A percentile compares a stretch with the other conserved stretches of the same genome.
phyloP scores from a whole-genome alignment of 1,140 invertebrate genomes.

The Planococcus citri region DNA sequence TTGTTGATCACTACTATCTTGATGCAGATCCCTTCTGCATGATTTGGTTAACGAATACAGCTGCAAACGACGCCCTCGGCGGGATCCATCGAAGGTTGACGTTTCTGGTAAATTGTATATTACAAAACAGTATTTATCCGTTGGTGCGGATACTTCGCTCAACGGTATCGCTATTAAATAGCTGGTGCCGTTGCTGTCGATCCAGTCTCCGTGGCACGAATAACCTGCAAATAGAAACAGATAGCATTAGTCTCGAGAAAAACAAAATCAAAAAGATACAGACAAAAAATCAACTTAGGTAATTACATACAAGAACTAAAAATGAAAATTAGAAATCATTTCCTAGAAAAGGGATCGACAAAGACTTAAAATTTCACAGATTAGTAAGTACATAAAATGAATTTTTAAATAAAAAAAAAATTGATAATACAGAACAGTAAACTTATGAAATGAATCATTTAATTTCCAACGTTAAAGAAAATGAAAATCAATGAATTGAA shows the following conservation, averaged over 20 bases:
- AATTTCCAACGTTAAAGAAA: no score
- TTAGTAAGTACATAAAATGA: no score
- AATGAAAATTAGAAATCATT: neutral
- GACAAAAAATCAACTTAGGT: neutral
- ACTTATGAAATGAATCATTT: no score
- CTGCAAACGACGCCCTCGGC: neutral
- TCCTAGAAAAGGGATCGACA: no score
- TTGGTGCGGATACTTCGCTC: constrained; percentile 32
- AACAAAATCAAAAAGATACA: no score
- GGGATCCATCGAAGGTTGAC: neutral
- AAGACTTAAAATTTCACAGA: no score
- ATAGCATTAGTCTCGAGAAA: neutral
- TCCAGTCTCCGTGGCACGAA: constrained; percentile 51
- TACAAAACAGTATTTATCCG: constrained; percentile 35
- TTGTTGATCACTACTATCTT: constrained; percentile 11
- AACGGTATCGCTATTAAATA: constrained; percentile 47
- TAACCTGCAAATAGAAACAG: constrained; percentile 39
- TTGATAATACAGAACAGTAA: no score
- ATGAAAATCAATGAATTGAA: no score
- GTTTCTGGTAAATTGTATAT: constrained; percentile 23
- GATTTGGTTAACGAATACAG: constrained; percentile 20
- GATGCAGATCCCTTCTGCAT: neutral
- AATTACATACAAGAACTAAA: neutral
- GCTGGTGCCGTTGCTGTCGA: constrained; percentile 45
- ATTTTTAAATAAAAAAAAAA: no score